These are phyloP conservation scores for Prolemur simus DNA, from an alignment of 2,113 vertebrate species.

Conservation along the genomic window DNA sequence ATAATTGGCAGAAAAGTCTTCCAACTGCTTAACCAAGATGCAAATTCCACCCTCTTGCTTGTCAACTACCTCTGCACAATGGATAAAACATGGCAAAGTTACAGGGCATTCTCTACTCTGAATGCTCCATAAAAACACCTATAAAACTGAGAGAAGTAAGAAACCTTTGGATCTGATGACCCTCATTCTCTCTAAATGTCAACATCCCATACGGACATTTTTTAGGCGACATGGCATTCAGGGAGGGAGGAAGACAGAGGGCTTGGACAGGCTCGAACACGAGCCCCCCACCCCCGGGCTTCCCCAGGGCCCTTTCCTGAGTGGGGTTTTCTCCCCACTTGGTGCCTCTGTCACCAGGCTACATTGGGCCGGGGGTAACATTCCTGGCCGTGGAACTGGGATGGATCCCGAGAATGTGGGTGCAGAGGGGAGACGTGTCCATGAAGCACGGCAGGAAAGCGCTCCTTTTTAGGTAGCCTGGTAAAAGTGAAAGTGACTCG, in stretches of 20 bases:
- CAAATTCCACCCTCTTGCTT: background rate
- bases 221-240: background rate
- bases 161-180: background rate
- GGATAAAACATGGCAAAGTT: background rate
- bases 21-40: background rate
- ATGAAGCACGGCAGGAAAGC: background rate
- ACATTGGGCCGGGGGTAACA: background rate
- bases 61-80: background rate
- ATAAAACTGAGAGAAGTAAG: background rate
- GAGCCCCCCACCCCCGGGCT: background rate
- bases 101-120: background rate
- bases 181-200: background rate
- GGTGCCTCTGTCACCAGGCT: background rate
- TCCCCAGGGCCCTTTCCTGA: background rate
- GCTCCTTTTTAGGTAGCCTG: background rate
- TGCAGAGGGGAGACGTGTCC: background rate
- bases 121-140: background rate
- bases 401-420: background rate
- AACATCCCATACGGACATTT: background rate
- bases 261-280: background rate
- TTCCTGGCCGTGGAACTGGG: background rate
- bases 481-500: background rate
- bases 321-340: background rate
- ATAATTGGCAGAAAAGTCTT: slow-evolving; percentile 8
- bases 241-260: background rate